phyloP scores from a whole-genome alignment of 2,113 vertebrate genomes.

The Syngnathus scovelli region DNA sequence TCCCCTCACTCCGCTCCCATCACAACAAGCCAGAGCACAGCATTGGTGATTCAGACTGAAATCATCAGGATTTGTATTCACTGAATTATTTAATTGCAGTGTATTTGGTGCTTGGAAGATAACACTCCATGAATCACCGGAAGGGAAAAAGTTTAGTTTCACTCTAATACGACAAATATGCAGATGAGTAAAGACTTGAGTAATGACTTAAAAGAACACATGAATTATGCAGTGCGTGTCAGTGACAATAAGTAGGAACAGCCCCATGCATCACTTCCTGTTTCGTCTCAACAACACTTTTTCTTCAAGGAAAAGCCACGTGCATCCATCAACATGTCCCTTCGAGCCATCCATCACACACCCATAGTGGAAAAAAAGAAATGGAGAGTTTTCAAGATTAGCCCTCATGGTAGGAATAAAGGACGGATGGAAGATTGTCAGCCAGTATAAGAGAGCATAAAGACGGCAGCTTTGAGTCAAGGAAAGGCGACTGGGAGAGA shows the following conservation, averaged over 20 bases:
- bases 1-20: slow-evolving; percentile 24
- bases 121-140: slow-evolving; percentile 28
- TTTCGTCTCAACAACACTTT: slow-evolving; percentile 8
- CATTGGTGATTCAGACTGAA: slow-evolving; percentile 51
- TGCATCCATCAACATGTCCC: slow-evolving; percentile 43
- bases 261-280: slow-evolving; percentile 5
- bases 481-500: slow-evolving; percentile 22
- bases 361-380: not conserved
- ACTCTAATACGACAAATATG: slow-evolving; percentile 29
- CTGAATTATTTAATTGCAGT: slow-evolving; percentile 43
- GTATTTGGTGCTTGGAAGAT: slow-evolving; percentile 35
- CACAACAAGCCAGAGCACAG: slow-evolving; percentile 23
- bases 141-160: slow-evolving; percentile 21
- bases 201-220: slow-evolving; percentile 27
- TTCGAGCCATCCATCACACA: slow-evolving; percentile 41
- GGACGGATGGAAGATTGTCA: not conserved
- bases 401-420: slow-evolving; percentile 5
- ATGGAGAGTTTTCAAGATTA: slow-evolving; percentile 20
- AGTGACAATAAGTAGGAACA: slow-evolving; percentile 12
- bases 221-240: slow-evolving; percentile 21
- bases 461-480: slow-evolving; percentile 22
- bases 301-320: slow-evolving; percentile 44
- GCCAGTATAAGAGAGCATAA: slow-evolving; percentile 13
- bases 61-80: slow-evolving; percentile 47
- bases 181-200: slow-evolving; percentile 25